A percentile compares a stretch with the other conserved stretches of the same genome.
Conservation (phyloP, 2,888 invertebrate species). For the Drosophila colorata region DNA sequence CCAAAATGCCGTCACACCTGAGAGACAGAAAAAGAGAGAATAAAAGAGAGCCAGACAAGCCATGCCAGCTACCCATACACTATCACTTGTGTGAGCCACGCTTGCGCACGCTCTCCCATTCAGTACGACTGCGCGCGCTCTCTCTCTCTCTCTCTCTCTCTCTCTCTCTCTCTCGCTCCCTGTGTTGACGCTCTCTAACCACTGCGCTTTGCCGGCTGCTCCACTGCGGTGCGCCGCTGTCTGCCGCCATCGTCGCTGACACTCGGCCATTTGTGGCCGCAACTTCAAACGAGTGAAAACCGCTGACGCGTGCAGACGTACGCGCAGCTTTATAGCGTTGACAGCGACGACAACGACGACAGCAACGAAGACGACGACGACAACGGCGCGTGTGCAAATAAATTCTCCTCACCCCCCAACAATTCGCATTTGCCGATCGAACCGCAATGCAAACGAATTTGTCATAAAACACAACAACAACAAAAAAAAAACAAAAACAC, state of each 20-base stretch:
- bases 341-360: conserved; percentile 31
- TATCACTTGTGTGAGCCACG: conserved; percentile 53
- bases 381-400: conserved; percentile 59
- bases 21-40: background rate
- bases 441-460: conserved; percentile 61
- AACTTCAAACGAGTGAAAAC: conserved; percentile 74
- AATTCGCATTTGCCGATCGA: conserved; percentile 27
- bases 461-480: conserved; percentile 29
- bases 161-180: conserved; percentile 13
- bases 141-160: conserved; percentile 4
- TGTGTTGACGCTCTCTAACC: background rate
- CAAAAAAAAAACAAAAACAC: background rate
- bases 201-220: conserved; percentile 34
- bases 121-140: background rate
- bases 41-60: background rate
- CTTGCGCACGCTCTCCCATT: conserved; percentile 47
- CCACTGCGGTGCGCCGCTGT: conserved; percentile 30
- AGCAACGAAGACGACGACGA: conserved; percentile 18
- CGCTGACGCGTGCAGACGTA: conserved; percentile 78
- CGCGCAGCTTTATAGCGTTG: conserved; percentile 54
- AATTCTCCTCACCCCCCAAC: conserved; percentile 8
- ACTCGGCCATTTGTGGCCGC: conserved; percentile 37
- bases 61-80: conserved; percentile 32
- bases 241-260: conserved; percentile 30
- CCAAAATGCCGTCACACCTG: conserved; percentile 11